Base-by-base conservation (phyloP, 2,888 invertebrate species). In the Argyresthia goedartella region DNA sequence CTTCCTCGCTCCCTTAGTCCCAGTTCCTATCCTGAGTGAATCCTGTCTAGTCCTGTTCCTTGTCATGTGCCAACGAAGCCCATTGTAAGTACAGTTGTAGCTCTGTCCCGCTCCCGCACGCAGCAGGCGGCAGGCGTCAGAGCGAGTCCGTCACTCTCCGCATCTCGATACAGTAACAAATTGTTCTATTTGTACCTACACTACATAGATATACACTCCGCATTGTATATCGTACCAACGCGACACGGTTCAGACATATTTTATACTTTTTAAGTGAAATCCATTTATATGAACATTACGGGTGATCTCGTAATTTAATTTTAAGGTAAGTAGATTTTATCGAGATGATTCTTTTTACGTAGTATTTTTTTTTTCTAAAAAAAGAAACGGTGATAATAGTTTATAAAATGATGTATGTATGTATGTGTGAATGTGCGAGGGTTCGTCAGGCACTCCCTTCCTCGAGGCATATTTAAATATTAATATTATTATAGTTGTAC, bases 361-460 rank as follows among this genome's bases (percentile, higher is more conserved):
- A 71, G 73, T 75, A 71, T 71, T 65, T 73, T 76, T 70, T 71
- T 76, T 80, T 76, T 76, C 73, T 71, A 73, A 72, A 80, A 69
- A 75, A 76, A 67, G 62, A 75, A 84, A 82, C 84, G 79, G 87
- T 87, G 87, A 87, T 87, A 87, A 80, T 87, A 87, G 87, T 76
- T 81, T 68, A 71, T 72, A 84, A 86, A 81, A 82, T 78, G 70
- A 66, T 74, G 80, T 65, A 59, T 71, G 76, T 60, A 78, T 64
- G 73, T 73, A 77, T n/a, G n/a, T n/a, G n/a, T n/a, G n/a, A n/a
- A n/a, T n/a, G n/a, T 66, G 69, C 66, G 76, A 66, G 71, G 81
- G 80, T 78, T 77, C 81, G 80, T 76, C 60, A 69, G 82, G 82
- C 85, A 84, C 82, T 78, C 76, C 82, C 75, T 73, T 78, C 78